These are phyloP conservation scores for Thysanoteuthis rhombus DNA, from an alignment of 2,888 invertebrate genomes.

Conservation along the genomic window DNA sequence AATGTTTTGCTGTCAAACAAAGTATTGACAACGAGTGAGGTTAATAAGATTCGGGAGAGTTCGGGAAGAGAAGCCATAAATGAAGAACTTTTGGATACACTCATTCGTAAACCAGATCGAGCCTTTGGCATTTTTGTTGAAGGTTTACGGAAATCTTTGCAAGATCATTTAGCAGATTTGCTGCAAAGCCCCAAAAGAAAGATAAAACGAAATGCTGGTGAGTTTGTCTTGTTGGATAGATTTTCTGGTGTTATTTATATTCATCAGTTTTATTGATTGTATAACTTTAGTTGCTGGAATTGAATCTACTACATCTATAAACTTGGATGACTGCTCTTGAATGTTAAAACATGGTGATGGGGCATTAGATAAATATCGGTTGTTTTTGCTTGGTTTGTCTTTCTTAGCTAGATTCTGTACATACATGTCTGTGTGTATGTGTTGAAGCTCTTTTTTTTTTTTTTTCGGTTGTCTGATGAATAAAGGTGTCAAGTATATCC, in stretches of 20 bases:
- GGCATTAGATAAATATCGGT: too few species aligned
- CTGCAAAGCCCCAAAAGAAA: slow-evolving; percentile 42
- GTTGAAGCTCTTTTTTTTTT: too few species aligned
- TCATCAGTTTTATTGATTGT: too few species aligned
- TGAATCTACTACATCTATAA: not conserved
- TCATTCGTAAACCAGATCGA: slow-evolving; percentile 48
- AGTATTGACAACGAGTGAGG: slow-evolving; percentile 45
- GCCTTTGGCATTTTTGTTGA: slow-evolving; percentile 51
- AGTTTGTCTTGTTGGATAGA: not conserved
- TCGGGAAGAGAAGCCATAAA: slow-evolving; percentile 45
- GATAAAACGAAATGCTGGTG: slow-evolving; percentile 44
- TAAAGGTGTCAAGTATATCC: too few species aligned
- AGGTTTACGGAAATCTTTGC: slow-evolving; percentile 48
- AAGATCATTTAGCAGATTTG: slow-evolving; percentile 50
- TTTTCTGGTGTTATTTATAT: too few species aligned
- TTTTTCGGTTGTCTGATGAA: too few species aligned
- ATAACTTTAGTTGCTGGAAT: not conserved
- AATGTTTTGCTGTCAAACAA: slow-evolving; percentile 50
- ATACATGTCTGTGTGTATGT: too few species aligned
- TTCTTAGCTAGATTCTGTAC: too few species aligned
- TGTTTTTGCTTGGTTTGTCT: too few species aligned
- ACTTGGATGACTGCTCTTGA: not conserved
- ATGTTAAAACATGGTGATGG: too few species aligned
- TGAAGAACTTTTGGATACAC: slow-evolving; percentile 50
- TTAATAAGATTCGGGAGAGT: slow-evolving; percentile 45